Percentiles rank a stretch among this genome's conserved stretches.
Conservation (phyloP, 2,797 vertebrate genomes). For the Nyctalus aviator region DNA sequence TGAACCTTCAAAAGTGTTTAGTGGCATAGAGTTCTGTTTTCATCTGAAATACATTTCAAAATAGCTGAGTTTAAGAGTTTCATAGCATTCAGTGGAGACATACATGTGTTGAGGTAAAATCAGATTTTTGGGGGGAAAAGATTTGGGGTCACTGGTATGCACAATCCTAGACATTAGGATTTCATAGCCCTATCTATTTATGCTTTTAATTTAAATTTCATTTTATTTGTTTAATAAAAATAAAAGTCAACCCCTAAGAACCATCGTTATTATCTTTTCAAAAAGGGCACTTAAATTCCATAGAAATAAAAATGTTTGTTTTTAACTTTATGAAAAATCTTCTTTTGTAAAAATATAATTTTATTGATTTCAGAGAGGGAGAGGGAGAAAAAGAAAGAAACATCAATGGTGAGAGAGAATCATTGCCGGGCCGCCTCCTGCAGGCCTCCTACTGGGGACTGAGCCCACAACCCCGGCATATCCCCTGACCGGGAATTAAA, state of each 20-base stretch:
- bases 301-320: neutral
- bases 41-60: conserved; percentile 16
- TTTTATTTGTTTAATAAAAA: conserved; percentile 43
- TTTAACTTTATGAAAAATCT: neutral
- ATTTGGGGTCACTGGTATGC: neutral
- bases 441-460: too few relatives aligned
- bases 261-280: neutral
- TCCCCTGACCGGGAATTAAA: too few relatives aligned
- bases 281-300: neutral
- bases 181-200: neutral
- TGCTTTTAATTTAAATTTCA: conserved; percentile 28
- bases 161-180: neutral
- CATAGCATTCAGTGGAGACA: neutral
- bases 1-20: neutral
- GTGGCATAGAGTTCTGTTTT: neutral
- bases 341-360: too few relatives aligned
- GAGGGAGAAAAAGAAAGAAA: too few relatives aligned
- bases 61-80: neutral
- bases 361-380: too few relatives aligned
- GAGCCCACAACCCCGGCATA: too few relatives aligned
- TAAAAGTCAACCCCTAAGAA: neutral
- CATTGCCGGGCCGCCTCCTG: too few relatives aligned
- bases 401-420: too few relatives aligned
- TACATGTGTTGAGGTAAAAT: neutral
- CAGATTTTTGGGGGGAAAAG: neutral